Conservation (phyloP, 2,888 invertebrate genomes). For the Pollenia angustigena region DNA sequence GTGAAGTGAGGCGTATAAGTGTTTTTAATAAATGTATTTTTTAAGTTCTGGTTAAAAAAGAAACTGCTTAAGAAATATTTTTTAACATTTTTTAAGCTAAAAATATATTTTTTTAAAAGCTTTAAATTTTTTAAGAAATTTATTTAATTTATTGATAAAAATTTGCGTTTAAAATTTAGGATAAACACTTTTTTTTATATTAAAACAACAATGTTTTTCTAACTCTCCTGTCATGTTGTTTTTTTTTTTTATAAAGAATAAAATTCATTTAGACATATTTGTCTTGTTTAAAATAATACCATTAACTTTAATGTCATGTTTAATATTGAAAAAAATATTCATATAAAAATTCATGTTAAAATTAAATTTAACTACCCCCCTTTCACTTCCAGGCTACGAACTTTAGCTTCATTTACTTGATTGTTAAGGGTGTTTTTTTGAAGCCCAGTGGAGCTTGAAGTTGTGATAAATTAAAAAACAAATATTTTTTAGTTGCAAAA, state of each 20-base stretch:
- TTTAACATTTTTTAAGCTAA: not conserved
- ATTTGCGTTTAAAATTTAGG: no score
- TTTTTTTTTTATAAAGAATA: not conserved
- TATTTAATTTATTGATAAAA: no score
- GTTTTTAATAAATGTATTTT: conserved; percentile 14
- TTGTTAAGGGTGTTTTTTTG: no score
- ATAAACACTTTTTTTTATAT: no score
- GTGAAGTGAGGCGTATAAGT: conserved; percentile 39
- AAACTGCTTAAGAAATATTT: not conserved
- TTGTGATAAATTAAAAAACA: no score
- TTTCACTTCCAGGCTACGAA: not conserved
- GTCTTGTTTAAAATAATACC: conserved; percentile 6
- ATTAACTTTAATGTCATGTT: conserved; percentile 16
- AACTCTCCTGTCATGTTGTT: not conserved
- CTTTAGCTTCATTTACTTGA: not conserved
- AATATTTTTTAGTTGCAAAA: no score
- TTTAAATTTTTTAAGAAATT: no score
- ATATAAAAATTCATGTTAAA: conserved; percentile 26
- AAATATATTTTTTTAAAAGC: no score
- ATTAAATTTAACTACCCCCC: not conserved
- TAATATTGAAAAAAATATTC: not conserved
- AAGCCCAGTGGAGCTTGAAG: no score
- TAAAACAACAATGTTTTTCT: not conserved
- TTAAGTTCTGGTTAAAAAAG: not conserved
- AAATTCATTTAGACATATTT: conserved; percentile 36